Percentiles rank a stretch among this genome's conserved stretches.
phyloP scores from a whole-genome alignment of 2,797 vertebrate genomes.

The Rhinatrema bivittatum region DNA sequence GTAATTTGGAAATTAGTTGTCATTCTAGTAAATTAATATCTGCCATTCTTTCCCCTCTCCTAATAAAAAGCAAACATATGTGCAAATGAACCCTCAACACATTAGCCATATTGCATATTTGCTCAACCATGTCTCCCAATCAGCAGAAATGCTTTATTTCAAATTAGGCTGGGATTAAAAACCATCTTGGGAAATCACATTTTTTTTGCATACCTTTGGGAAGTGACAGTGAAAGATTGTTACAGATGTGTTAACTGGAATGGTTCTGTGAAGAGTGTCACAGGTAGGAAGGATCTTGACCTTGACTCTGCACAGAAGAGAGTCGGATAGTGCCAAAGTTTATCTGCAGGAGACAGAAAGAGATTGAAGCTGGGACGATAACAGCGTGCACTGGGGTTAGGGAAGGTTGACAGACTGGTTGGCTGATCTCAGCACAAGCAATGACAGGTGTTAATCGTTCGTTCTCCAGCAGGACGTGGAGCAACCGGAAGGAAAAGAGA shows the following conservation, averaged over 20 bases:
- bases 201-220: slow-evolving; percentile 33
- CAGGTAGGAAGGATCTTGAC: background rate
- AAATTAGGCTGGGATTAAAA: slow-evolving; percentile 44
- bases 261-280: slow-evolving; percentile 3
- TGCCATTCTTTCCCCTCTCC: background rate
- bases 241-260: slow-evolving; percentile 1
- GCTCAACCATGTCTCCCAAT: slow-evolving; percentile 47
- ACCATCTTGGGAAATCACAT: slow-evolving; percentile 45
- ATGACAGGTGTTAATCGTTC: too few species aligned
- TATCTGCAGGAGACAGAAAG: too few species aligned
- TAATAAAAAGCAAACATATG: slow-evolving; percentile 31
- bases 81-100: slow-evolving; percentile 29
- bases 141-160: slow-evolving; percentile 40
- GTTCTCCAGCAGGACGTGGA: too few species aligned
- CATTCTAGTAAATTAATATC: background rate
- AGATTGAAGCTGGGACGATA: too few species aligned
- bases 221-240: slow-evolving; percentile 1
- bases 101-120: slow-evolving; percentile 35
- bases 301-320: background rate
- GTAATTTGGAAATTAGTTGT: too few species aligned
- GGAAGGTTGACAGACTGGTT: background rate
- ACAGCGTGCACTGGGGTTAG: background rate
- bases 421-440: too few species aligned
- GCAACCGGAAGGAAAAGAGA: too few species aligned
- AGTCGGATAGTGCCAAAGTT: too few species aligned